Base-by-base conservation (phyloP, 2,888 invertebrate species). In the Cryptophagus acutangulus region DNA sequence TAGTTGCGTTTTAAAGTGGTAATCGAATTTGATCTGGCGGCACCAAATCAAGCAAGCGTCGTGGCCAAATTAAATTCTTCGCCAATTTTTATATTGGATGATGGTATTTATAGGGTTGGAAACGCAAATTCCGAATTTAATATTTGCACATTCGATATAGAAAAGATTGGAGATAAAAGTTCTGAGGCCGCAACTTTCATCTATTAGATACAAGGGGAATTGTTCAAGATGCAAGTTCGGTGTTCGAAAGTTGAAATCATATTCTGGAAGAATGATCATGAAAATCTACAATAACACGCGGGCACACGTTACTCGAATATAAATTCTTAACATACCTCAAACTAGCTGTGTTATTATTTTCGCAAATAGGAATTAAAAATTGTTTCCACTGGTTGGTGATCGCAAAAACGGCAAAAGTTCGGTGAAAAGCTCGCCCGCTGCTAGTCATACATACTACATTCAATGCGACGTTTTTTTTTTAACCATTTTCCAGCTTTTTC, bases 321-420 rank as follows among this genome's bases (percentile, higher is more conserved):
- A 62, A 63, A 64, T 64, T 64, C 64, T 56, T 58, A 53, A 59
- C 63, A 64, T 63, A 63, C 62, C 62, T 63, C 55, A 40, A n/a
- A n/a, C n/a, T 46, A 51, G 44, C 43, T 34, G 45, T 40, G 24
- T 64, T 65, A 63, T 63, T 63, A 63, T 64, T 66, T 65, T 49
- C 49, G 61, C 62, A 63, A 65, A 67, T 66, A 63, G 61, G 66
- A 67, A 66, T 67, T 66, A 66, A 65, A 65, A 63, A 67, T 67
- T 67, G 59, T 52, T 66, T 63, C 63, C 64, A 48, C 12, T n/a
- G n/a, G 59, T 55, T 48, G 49, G 51, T 56, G 60, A 55, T 55
- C 62, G 55, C 53, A 57, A 56, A 40, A 36, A 41, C 37, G n/a
- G n/a, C n/a, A n/a, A n/a, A n/a, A n/a, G n/a, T 26, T 26, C 12